These are phyloP conservation scores for Antitype chi DNA, from an alignment of 2,888 invertebrate genomes.

Conservation along the genomic window DNA sequence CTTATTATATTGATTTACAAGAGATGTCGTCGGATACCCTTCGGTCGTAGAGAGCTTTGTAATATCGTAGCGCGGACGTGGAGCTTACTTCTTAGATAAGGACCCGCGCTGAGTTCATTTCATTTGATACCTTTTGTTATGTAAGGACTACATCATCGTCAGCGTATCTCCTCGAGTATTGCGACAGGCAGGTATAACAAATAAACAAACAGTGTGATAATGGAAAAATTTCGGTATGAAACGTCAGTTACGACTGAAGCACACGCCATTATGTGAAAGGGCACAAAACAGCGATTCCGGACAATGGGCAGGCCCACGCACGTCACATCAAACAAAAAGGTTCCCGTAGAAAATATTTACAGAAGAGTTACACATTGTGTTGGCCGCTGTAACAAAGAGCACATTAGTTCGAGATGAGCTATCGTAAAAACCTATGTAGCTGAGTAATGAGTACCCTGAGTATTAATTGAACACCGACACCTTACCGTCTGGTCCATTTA, in stretches of 20 bases:
- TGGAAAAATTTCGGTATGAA: slow-evolving; percentile 64
- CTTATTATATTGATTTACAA: slow-evolving; percentile 63
- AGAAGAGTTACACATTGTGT: slow-evolving; percentile 73
- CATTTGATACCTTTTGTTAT: slow-evolving; percentile 39
- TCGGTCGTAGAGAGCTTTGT: slow-evolving; percentile 48
- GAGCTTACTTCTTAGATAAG: slow-evolving; percentile 27
- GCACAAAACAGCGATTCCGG: slow-evolving; percentile 69
- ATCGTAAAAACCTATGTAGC: slow-evolving; percentile 68
- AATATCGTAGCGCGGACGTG: slow-evolving; percentile 40
- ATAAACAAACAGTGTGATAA: slow-evolving; percentile 55
- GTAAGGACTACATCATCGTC: slow-evolving; percentile 34
- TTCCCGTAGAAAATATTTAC: slow-evolving; percentile 74
- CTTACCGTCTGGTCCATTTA: slow-evolving; percentile 39
- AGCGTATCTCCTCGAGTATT: slow-evolving; percentile 25
- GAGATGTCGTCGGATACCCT: slow-evolving; percentile 47
- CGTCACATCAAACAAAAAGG: slow-evolving; percentile 75
- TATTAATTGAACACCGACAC: slow-evolving; percentile 45
- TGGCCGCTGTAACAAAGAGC: slow-evolving; percentile 73
- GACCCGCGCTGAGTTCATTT: slow-evolving; percentile 33
- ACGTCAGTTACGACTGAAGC: slow-evolving; percentile 62
- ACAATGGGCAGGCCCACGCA: slow-evolving; percentile 78
- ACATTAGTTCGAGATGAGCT: slow-evolving; percentile 76
- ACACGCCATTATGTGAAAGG: slow-evolving; percentile 71
- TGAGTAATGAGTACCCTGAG: slow-evolving; percentile 65
- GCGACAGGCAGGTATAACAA: slow-evolving; percentile 44